Evolutionary conservation across 1,140 invertebrate species (phyloP), one percentile per base, ranked within the genome.

Genomic region (Leguminivora glycinivorella): DNA sequence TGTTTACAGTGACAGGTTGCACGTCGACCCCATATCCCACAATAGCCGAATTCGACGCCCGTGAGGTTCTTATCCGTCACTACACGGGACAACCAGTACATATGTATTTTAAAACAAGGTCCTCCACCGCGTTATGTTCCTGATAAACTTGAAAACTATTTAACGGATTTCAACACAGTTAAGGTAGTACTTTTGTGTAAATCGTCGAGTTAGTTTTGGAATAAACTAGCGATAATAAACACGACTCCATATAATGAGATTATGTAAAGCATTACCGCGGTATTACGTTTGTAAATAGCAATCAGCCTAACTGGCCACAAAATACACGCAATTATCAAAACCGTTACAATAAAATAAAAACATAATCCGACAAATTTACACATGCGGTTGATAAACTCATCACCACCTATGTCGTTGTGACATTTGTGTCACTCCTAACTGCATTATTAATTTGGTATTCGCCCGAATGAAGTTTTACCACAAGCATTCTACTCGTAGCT

Each of bases 361-460:
- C 47, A 52, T 52, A 52, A 52, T 22, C 19, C 47, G 17, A 22
- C 19, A 52, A 52, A 9, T 52, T 52, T 52, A 52, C 47, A 19
- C 47, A 7, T 9, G 47, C 47, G 17, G 47, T 6, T 52, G 47
- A 52, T 52, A 52, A 52, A 52, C 47, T 52, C 47, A 52, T 52
- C 47, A 52, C 4, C 47, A 9, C 47, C 7, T n/a, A 10, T 52
- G 47, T 52, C 22, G 47, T 52, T 52, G 17, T 52, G 19, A 52
- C 47, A 22, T 52, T 22, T 22, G 10, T 22, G 47, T 52, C 47
- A 52, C 19, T 52, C 47, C 6, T 22, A 52, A 52, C 47, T 10
- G 47, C 19, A 52, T 52, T 52, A 52, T 52, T 52, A 52, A 52
- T 52, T 22, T 52, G 47, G 47, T 52, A 52, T 22, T 52, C 2